phyloP scores from a whole-genome alignment of 2,888 invertebrate genomes.

The Aethes cnicana region DNA sequence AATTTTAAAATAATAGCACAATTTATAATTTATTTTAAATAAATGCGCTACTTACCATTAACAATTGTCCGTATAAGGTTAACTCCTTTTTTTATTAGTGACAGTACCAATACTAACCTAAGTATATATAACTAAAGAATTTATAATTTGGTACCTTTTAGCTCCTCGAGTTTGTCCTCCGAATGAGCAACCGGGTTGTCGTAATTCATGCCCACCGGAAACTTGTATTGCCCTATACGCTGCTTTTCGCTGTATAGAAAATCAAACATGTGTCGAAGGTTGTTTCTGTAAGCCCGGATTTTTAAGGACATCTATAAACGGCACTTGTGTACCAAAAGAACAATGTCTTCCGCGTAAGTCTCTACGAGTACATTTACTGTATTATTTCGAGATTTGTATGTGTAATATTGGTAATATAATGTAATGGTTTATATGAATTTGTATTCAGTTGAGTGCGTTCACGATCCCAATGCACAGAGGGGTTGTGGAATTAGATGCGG shows the following conservation, averaged over 20 bases:
- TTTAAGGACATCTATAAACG: conserved; percentile 1
- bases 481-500: conserved; percentile 21
- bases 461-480: conserved; percentile 11
- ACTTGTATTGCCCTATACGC: conserved; percentile 2
- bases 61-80: no score
- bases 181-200: conserved; percentile 14
- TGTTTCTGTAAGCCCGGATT: conserved; percentile 24
- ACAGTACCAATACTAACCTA: no score
- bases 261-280: conserved; percentile 22
- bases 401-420: neutral
- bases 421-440: neutral
- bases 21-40: no score
- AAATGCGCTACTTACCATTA: no score
- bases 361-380: no score
- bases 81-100: no score
- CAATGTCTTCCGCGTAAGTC: conserved; percentile 21
- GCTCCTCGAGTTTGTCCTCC: no score
- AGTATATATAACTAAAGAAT: no score
- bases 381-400: no score
- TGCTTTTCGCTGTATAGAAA: conserved; percentile 1
- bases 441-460: conserved; percentile 1
- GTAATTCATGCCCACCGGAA: conserved; percentile 12
- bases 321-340: conserved; percentile 19
- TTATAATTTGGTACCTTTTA: no score
- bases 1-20: no score